These are phyloP conservation scores for Drosophila testacea DNA, from an alignment of 2,888 invertebrate species.

Conservation along the genomic window DNA sequence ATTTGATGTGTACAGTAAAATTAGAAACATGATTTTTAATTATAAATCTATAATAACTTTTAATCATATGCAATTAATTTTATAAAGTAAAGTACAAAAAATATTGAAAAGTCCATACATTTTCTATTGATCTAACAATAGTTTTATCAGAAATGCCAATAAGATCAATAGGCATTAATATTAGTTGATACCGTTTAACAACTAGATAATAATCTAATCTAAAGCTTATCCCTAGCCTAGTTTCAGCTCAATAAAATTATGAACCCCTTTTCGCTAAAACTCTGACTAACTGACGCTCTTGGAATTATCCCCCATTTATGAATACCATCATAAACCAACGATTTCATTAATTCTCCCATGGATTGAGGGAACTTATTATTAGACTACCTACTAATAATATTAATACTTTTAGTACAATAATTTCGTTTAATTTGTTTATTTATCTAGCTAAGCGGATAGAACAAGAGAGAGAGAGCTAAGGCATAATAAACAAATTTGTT, in stretches of 20 bases:
- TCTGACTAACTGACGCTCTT: slow-evolving; percentile 12
- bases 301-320: slow-evolving; percentile 17
- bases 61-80: too few species aligned
- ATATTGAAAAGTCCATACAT: too few species aligned
- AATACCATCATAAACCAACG: slow-evolving; percentile 26
- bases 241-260: background rate
- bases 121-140: too few species aligned
- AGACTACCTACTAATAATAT: slow-evolving; percentile 53
- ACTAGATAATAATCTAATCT: slow-evolving; percentile 9
- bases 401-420: slow-evolving; percentile 74
- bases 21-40: too few species aligned
- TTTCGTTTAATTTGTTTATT: slow-evolving; percentile 77
- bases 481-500: slow-evolving; percentile 75
- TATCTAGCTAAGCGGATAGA: slow-evolving; percentile 61
- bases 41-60: too few species aligned
- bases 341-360: slow-evolving; percentile 39
- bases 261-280: slow-evolving; percentile 3
- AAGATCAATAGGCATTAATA: too few species aligned
- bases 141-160: too few species aligned
- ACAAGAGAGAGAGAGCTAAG: slow-evolving; percentile 13
- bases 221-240: slow-evolving; percentile 9
- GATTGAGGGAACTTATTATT: slow-evolving; percentile 35
- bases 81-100: too few species aligned
- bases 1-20: too few species aligned
- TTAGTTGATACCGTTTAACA: too few species aligned